Conservation (phyloP, 2,888 invertebrate species). For the Eucera pruinosa region DNA sequence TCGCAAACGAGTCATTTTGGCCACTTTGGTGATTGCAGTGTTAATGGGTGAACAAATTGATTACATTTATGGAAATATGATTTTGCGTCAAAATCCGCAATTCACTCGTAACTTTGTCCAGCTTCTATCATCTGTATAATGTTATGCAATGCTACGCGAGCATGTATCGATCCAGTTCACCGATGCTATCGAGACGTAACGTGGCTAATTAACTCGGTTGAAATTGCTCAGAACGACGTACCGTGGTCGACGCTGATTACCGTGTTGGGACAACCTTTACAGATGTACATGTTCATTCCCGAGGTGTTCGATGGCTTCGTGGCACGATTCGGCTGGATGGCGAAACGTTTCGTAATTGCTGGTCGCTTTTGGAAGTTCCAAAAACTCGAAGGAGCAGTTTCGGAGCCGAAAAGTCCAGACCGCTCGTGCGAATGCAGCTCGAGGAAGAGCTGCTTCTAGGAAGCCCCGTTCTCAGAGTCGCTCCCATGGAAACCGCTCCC, state of each 20-base stretch:
- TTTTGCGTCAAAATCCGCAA: no score
- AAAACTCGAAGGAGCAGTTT: slow-evolving; percentile 18
- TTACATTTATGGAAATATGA: no score
- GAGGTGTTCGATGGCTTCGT: slow-evolving; percentile 17
- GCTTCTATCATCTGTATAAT: not conserved
- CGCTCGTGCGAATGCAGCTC: slow-evolving; percentile 39
- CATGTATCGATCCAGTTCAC: slow-evolving; percentile 19
- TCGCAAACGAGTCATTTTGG: no score
- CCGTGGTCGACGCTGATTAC: slow-evolving; percentile 9
- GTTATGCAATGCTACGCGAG: not conserved
- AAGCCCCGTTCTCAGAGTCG: slow-evolving; percentile 54
- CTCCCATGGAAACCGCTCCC: slow-evolving; percentile 41
- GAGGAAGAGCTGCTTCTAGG: slow-evolving; percentile 49
- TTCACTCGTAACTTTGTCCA: no score
- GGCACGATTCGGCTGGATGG: slow-evolving; percentile 16
- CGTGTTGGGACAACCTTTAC: slow-evolving; percentile 3
- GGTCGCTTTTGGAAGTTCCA: slow-evolving; percentile 43
- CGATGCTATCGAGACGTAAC: slow-evolving; percentile 11
- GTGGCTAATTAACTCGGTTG: slow-evolving; percentile 28
- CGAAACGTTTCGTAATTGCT: slow-evolving; percentile 54
- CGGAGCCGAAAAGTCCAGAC: slow-evolving; percentile 34
- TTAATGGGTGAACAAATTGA: no score
- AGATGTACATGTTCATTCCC: not conserved
- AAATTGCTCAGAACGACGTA: slow-evolving; percentile 27
- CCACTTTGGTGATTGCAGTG: no score